Evolutionary conservation across 2,797 vertebrate species (phyloP), one percentile per base, ranked within the genome.

Genomic region (Macrochelys suwanniensis): DNA sequence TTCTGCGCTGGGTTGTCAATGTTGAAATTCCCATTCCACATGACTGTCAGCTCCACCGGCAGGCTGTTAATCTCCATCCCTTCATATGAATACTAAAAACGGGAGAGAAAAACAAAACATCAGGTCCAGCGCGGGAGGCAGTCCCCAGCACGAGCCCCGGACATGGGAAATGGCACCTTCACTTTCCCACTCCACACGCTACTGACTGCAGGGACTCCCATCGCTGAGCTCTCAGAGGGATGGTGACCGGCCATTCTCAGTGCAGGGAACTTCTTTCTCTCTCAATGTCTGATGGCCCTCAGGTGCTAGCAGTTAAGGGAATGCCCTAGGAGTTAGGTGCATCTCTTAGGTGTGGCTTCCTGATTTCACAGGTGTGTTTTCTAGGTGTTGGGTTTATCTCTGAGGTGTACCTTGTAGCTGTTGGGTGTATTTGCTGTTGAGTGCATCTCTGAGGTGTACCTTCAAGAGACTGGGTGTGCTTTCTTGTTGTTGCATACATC

Each of bases 21-120:
- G 98, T 98, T 99, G 98, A 99, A 99, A 98, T 99, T 99, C 94
- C 99, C 99, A 6, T 99, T 99, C 99, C 99, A 99, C 97, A 99
- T 99, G 12, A 99, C 99, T 2, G 98, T 99, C 98, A 99, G 97
- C 96, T 99, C 99, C 97, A 99, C 99, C 0, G 99, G 99, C 97
- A 99, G 98, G 98, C 99, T 99, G 98, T 99, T 99, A 98, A 99
- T 99, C 97, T 99, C 99, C 99, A 99, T 99, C 93, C 99, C 99
- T 96, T 99, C 99, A 1, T 99, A 99, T 2, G 98, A 99, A 97
- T 99, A 99, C 99, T 99, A 93, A 96, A 84, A 96, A 50, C 17
- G 17, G 88, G 95, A 97, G 93, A 93, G 81, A 80, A 65, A 94
- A 68, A 94, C 84, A 93, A 93, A 97, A 19, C 4, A 50, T 84